Evolutionary conservation across 2,888 invertebrate genomes (phyloP).

Genomic region (Limnephilus marmoratus): DNA sequence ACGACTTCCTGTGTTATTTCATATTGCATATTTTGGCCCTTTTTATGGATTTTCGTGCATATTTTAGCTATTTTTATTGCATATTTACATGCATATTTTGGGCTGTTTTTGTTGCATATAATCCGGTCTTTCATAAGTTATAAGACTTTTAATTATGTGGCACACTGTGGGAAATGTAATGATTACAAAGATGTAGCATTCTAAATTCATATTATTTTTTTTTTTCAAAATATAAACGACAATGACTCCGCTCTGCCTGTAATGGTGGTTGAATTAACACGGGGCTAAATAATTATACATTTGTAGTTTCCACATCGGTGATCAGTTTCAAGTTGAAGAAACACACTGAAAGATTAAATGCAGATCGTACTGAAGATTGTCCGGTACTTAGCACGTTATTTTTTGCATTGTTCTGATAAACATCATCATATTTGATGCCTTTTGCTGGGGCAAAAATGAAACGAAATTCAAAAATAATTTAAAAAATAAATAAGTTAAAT

Average conservation of each 20-base stretch:
- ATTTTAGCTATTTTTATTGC: too few species aligned
- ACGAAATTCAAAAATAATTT: neutral
- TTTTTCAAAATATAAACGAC: neutral
- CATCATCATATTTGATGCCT: neutral
- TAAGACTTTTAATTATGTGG: too few species aligned
- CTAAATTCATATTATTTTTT: neutral
- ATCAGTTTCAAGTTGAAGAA: constrained; percentile 34
- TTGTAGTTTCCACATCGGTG: constrained; percentile 22
- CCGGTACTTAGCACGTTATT: neutral
- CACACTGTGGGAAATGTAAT: too few species aligned
- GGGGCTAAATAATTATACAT: constrained; percentile 18
- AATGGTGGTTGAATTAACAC: constrained; percentile 1
- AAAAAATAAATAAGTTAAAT: neutral
- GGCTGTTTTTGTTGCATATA: too few species aligned
- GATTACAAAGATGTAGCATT: too few species aligned
- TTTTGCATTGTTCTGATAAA: neutral
- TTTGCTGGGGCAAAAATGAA: neutral
- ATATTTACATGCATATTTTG: too few species aligned
- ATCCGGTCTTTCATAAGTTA: too few species aligned
- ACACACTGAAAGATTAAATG: neutral
- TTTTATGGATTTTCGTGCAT: too few species aligned
- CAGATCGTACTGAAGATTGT: neutral
- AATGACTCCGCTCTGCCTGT: neutral
- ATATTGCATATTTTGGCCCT: too few species aligned
- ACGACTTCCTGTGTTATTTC: too few species aligned